phyloP scores from a whole-genome alignment of 1,140 invertebrate species.

The Oncopodura yosiiana region DNA sequence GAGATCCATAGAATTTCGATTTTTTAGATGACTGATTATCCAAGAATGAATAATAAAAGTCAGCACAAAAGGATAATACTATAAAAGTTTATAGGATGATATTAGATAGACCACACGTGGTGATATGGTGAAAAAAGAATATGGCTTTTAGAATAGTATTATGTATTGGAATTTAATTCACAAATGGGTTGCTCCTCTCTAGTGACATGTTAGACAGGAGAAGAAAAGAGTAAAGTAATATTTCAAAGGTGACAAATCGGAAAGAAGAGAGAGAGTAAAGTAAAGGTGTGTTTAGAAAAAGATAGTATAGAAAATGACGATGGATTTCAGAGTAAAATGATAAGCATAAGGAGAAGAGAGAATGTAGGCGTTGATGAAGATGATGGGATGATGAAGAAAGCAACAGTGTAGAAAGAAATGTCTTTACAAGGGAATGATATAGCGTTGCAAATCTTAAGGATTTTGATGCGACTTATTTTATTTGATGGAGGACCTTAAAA shows the following conservation, averaged over 20 bases:
- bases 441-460: too few species aligned
- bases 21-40: too few species aligned
- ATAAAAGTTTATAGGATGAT: not conserved
- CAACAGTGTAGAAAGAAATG: too few species aligned
- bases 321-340: not conserved
- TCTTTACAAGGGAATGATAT: too few species aligned
- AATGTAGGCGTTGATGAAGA: too few species aligned
- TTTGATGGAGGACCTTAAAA: too few species aligned
- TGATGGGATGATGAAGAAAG: too few species aligned
- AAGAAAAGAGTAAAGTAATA: too few species aligned
- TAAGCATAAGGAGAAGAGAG: too few species aligned
- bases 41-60: too few species aligned
- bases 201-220: not conserved
- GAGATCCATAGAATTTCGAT: too few species aligned
- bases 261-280: not conserved
- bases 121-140: not conserved
- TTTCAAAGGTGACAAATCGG: slow-evolving; percentile 6
- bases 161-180: slow-evolving; percentile 6
- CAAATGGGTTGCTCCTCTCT: not conserved
- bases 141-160: not conserved
- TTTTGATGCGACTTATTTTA: too few species aligned
- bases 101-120: not conserved
- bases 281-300: not conserved
- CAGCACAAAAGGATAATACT: not conserved
- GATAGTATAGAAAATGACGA: not conserved